Percentiles rank a stretch among this genome's conserved stretches.
Conservation (phyloP, 2,888 invertebrate species). For the Caenorhabditis zanzibari region DNA sequence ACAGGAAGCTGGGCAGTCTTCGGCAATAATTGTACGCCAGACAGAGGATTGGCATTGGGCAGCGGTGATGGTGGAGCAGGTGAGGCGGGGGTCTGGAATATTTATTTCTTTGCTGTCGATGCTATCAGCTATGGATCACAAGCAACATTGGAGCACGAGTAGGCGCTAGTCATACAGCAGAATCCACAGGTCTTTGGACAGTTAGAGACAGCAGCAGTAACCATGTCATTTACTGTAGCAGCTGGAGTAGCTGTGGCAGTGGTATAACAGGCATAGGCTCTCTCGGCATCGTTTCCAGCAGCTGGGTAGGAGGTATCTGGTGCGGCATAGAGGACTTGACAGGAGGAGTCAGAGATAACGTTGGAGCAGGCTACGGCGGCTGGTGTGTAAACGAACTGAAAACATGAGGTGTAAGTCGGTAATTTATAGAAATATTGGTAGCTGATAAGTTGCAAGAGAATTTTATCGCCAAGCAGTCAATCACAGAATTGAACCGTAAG, state of each 20-base stretch:
- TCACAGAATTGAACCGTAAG: neutral
- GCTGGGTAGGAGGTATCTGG: constrained; percentile 46
- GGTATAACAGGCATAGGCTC: constrained; percentile 58
- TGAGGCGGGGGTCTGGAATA: constrained; percentile 15
- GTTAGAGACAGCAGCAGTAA: constrained; percentile 43
- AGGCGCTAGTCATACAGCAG: constrained; percentile 66
- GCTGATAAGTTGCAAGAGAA: no score
- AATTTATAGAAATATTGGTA: no score
- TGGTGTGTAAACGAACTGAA: constrained; percentile 60
- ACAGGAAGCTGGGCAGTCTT: constrained; percentile 64
- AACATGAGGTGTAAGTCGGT: no score
- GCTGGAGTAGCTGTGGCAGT: constrained; percentile 55
- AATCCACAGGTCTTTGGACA: constrained; percentile 70
- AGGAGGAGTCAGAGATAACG: constrained; percentile 48
- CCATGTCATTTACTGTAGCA: constrained; percentile 41
- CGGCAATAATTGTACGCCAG: constrained; percentile 66
- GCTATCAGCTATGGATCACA: constrained; percentile 33
- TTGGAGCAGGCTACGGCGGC: constrained; percentile 58
- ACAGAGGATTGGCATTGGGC: constrained; percentile 55
- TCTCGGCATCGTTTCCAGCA: constrained; percentile 51
- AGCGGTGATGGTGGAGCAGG: constrained; percentile 58
- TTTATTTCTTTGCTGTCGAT: no score
- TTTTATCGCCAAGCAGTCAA: no score
- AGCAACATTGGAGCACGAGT: constrained; percentile 65
- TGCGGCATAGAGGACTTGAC: constrained; percentile 50